These are phyloP conservation scores for Dermochelys coriacea DNA, from an alignment of 2,797 vertebrate species.

Conservation along the genomic window DNA sequence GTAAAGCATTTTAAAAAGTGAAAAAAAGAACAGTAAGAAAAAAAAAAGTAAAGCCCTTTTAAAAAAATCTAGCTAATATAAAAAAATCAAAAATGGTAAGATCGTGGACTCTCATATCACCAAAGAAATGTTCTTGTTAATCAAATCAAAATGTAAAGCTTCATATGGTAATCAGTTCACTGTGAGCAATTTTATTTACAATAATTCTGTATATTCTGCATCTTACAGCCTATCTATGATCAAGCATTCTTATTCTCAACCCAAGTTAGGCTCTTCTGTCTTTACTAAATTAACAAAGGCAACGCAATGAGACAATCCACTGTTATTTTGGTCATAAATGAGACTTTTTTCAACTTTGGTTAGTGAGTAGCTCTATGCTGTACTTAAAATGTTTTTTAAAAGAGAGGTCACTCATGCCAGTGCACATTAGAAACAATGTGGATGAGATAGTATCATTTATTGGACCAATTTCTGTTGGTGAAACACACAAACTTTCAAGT, in stretches of 20 bases:
- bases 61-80: background rate
- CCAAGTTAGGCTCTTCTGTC: background rate
- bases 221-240: background rate
- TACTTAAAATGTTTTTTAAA: background rate
- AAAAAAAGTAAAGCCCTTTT: background rate
- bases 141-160: background rate
- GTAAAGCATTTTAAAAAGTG: constrained; percentile 44
- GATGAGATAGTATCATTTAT: background rate
- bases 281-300: background rate
- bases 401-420: background rate
- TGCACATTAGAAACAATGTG: background rate
- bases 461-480: background rate
- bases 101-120: background rate
- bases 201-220: background rate
- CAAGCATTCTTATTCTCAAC: background rate
- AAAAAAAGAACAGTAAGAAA: background rate
- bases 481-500: background rate
- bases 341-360: background rate
- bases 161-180: background rate
- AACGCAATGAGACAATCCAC: background rate
- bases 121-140: background rate
- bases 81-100: background rate
- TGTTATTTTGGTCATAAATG: background rate
- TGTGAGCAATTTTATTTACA: background rate
- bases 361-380: background rate